A percentile compares a stretch with the other conserved stretches of the same genome.
Evolutionary conservation across 1,140 invertebrate genomes (phyloP).

Genomic region (Papilio dardanus): DNA sequence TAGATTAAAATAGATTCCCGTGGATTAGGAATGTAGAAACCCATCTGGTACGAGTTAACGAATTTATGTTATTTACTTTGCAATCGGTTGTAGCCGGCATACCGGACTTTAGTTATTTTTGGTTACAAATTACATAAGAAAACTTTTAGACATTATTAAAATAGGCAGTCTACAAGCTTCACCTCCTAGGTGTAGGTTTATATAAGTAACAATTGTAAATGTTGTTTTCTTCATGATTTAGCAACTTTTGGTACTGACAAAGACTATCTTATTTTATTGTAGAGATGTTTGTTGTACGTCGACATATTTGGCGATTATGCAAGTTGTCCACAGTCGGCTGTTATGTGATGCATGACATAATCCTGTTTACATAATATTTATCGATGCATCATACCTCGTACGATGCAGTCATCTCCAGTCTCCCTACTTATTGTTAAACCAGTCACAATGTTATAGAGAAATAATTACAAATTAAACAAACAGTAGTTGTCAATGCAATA

Average conservation of each 20-base stretch:
- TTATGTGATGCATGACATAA: not conserved
- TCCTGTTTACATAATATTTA: not conserved
- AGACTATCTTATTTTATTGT: not conserved
- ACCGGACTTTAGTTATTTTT: not conserved
- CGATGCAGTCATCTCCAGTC: not conserved
- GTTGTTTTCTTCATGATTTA: not conserved
- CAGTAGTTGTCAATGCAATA: too few relatives aligned
- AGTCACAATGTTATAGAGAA: not conserved
- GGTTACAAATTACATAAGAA: not conserved
- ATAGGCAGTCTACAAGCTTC: not conserved
- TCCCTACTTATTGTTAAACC: not conserved
- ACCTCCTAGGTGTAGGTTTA: too few relatives aligned
- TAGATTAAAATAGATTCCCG: not conserved
- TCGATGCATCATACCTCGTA: not conserved
- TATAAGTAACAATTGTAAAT: too few relatives aligned
- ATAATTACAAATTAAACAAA: too few relatives aligned
- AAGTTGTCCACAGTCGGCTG: not conserved
- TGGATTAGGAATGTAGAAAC: not conserved
- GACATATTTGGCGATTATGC: not conserved
- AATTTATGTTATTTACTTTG: not conserved
- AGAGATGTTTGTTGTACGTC: not conserved
- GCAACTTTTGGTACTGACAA: not conserved
- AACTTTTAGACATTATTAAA: not conserved
- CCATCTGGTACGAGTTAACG: not conserved
- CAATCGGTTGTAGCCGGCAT: slow-evolving; percentile 6